These are phyloP conservation scores for Ptychoptera albimana DNA, from an alignment of 2,888 invertebrate genomes.

Conservation along the genomic window DNA sequence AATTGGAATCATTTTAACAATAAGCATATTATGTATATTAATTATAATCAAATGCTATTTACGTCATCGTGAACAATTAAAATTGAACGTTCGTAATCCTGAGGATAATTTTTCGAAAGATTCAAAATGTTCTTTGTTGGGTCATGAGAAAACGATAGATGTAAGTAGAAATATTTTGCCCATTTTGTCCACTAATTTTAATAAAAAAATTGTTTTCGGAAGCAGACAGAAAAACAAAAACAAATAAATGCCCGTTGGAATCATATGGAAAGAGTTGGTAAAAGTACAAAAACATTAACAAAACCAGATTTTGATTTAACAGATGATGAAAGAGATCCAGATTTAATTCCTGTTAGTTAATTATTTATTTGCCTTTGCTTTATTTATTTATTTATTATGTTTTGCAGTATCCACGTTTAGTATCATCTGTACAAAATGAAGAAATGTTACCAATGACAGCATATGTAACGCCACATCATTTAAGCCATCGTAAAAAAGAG, in stretches of 20 bases:
- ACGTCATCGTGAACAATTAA: too few relatives aligned
- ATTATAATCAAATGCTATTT: slow-evolving; percentile 4
- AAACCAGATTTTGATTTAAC: slow-evolving; percentile 4
- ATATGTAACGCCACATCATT: background rate
- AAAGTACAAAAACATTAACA: too few relatives aligned
- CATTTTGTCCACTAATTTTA: too few relatives aligned
- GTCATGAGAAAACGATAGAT: background rate
- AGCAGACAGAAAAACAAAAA: too few relatives aligned
- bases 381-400: background rate
- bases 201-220: too few relatives aligned
- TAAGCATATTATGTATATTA: slow-evolving; percentile 1
- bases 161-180: too few relatives aligned
- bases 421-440: slow-evolving; percentile 2
- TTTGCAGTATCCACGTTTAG: slow-evolving; percentile 3
- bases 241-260: too few relatives aligned
- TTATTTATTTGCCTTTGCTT: background rate
- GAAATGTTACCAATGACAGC: slow-evolving; percentile 5
- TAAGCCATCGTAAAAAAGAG: too few relatives aligned
- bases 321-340: slow-evolving; percentile 5
- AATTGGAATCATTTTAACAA: slow-evolving; percentile 3
- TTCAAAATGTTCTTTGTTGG: slow-evolving; percentile 3
- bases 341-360: slow-evolving; percentile 2
- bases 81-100: too few relatives aligned
- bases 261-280: too few relatives aligned
- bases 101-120: background rate